Evolutionary conservation across 2,888 invertebrate genomes (phyloP).

Genomic region (Microctonus hyperodae): DNA sequence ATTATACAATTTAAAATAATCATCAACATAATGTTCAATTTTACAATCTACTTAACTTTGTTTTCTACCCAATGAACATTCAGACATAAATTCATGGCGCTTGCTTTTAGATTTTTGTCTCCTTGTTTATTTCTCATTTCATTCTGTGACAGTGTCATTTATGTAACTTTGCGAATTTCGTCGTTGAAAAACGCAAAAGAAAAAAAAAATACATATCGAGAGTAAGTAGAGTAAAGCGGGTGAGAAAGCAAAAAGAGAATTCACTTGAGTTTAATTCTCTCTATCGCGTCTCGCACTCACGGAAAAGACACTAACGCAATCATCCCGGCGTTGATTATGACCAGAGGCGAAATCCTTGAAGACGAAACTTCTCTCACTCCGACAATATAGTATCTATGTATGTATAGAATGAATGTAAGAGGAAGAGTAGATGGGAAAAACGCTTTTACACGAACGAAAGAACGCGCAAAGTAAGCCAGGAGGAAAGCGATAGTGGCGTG

Average conservation of each 20-base stretch:
- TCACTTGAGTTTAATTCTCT: slow-evolving; percentile 30
- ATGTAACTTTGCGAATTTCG: slow-evolving; percentile 6
- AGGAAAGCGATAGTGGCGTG: slow-evolving; percentile 29
- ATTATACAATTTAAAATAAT: slow-evolving; percentile 57
- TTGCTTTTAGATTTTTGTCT: slow-evolving; percentile 36
- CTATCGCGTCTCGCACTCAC: slow-evolving; percentile 28
- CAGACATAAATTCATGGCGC: slow-evolving; percentile 32
- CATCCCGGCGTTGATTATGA: slow-evolving; percentile 50
- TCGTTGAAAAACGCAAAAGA: neutral
- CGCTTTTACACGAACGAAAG: slow-evolving; percentile 14
- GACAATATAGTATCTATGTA: neutral
- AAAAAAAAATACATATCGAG: neutral
- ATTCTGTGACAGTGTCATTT: neutral
- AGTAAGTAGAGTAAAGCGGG: neutral
- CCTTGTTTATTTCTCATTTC: slow-evolving; percentile 17
- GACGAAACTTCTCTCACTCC: slow-evolving; percentile 29
- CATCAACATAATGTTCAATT: slow-evolving; percentile 56
- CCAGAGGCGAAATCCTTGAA: slow-evolving; percentile 42
- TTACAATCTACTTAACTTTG: slow-evolving; percentile 51
- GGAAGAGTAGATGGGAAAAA: slow-evolving; percentile 18
- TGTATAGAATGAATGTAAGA: neutral
- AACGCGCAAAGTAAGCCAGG: slow-evolving; percentile 25
- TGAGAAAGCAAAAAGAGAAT: slow-evolving; percentile 30
- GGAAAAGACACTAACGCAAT: slow-evolving; percentile 45
- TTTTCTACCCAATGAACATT: slow-evolving; percentile 35